Evolutionary conservation across 2,888 invertebrate genomes (phyloP).

Genomic region (Meta bourneti): DNA sequence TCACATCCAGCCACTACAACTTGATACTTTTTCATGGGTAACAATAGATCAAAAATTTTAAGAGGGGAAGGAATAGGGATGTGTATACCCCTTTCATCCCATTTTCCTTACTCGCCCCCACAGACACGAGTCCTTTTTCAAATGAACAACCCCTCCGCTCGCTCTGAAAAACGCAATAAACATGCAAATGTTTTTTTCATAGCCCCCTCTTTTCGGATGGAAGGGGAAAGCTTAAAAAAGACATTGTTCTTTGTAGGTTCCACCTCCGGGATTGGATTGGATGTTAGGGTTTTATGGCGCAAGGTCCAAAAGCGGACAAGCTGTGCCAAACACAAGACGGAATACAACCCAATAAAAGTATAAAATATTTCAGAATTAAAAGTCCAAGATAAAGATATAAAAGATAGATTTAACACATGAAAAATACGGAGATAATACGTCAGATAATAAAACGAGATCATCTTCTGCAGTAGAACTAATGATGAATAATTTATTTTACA

Average conservation of each 20-base stretch:
- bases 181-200: conserved; percentile 72
- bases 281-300: too few relatives aligned
- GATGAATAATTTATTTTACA: too few relatives aligned
- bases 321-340: too few relatives aligned
- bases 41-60: conserved; percentile 75
- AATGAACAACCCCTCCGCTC: conserved; percentile 43
- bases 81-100: conserved; percentile 6
- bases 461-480: too few relatives aligned
- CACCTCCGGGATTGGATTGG: too few relatives aligned
- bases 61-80: neutral
- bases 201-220: neutral
- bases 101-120: neutral
- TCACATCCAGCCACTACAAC: conserved; percentile 62
- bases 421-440: too few relatives aligned
- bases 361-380: too few relatives aligned
- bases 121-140: conserved; percentile 65
- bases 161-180: conserved; percentile 68
- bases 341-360: too few relatives aligned
- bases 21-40: conserved; percentile 70
- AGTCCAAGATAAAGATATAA: too few relatives aligned
- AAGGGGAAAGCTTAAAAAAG: conserved; percentile 14
- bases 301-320: too few relatives aligned
- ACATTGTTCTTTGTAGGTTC: conserved; percentile 17
- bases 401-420: too few relatives aligned
- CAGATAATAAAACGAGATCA: too few relatives aligned